phyloP scores from a whole-genome alignment of 2,113 vertebrate species.

The Reinhardtius hippoglossoides region DNA sequence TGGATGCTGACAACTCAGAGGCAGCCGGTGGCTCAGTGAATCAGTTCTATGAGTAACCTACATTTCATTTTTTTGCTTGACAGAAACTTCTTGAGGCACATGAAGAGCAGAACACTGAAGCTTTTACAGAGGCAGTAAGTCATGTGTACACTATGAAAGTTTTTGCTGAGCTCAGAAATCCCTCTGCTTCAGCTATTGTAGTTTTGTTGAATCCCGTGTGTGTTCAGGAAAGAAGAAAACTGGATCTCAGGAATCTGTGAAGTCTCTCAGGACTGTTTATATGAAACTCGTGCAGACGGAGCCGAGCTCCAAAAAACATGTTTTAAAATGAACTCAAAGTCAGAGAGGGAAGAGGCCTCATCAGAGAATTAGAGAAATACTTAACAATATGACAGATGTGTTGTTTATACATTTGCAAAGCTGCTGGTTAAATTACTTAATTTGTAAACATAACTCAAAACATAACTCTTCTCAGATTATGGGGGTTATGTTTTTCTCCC shows the following conservation, averaged over 20 bases:
- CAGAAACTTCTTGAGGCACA: conserved; percentile 98
- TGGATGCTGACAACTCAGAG: not conserved
- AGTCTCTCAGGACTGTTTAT: conserved; percentile 29
- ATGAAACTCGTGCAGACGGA: conserved; percentile 7
- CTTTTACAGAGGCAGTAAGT: conserved; percentile 97
- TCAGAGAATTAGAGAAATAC: not conserved
- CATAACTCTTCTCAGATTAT: too few species aligned
- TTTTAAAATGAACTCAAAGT: conserved; percentile 14
- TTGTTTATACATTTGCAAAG: too few species aligned
- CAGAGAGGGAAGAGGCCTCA: not conserved
- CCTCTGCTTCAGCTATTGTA: not conserved
- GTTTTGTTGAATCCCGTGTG: conserved; percentile 34
- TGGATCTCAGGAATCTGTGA: conserved; percentile 8
- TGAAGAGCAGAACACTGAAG: conserved; percentile 96
- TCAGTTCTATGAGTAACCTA: conserved; percentile 37
- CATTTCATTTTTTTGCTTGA: conserved; percentile 29
- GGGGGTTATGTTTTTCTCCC: too few species aligned
- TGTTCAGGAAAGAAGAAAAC: conserved; percentile 10
- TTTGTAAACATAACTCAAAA: too few species aligned
- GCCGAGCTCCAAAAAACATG: not conserved
- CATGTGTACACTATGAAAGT: conserved; percentile 2
- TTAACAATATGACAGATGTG: not conserved
- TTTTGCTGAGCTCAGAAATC: conserved; percentile 12
- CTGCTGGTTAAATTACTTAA: too few species aligned
- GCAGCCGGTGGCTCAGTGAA: not conserved